These are phyloP conservation scores for Venustaconcha ellipsiformis DNA, from an alignment of 1,140 invertebrate species.

Conservation along the genomic window DNA sequence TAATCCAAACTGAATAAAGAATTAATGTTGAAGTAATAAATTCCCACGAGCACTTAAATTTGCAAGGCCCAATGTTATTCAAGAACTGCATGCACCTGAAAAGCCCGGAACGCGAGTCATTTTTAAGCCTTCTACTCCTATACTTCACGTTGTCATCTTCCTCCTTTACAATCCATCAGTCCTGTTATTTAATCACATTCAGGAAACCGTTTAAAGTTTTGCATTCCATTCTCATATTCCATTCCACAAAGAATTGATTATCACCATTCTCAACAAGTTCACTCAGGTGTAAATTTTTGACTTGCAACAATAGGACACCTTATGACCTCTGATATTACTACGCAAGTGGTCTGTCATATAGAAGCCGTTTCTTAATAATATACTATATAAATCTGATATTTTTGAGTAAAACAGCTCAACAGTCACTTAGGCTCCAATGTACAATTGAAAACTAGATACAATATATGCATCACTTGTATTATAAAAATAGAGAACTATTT, in stretches of 20 bases:
- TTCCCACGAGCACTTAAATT: slow-evolving; percentile 7
- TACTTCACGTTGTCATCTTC: slow-evolving; percentile 13
- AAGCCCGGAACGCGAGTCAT: not conserved
- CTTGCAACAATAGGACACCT: not conserved
- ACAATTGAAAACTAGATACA: too few species aligned
- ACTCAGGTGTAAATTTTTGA: too few species aligned
- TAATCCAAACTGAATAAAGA: not conserved
- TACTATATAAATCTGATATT: not conserved
- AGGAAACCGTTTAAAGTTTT: slow-evolving; percentile 12
- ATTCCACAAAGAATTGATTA: not conserved
- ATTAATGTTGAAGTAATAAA: slow-evolving; percentile 1
- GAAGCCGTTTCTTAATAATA: not conserved
- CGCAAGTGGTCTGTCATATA: not conserved
- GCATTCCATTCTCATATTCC: not conserved
- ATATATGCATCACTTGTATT: too few species aligned
- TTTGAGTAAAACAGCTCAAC: not conserved
- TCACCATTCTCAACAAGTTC: too few species aligned
- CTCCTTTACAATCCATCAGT: slow-evolving; percentile 8
- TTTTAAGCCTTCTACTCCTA: slow-evolving; percentile 4
- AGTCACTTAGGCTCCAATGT: not conserved
- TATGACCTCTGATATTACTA: not conserved
- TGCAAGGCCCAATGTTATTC: not conserved
- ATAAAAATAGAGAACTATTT: slow-evolving; percentile 5
- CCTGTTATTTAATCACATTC: slow-evolving; percentile 12
- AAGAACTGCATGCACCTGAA: not conserved